Base-by-base conservation (phyloP, 2,113 vertebrate species). In the Rhinolophus sinicus region DNA sequence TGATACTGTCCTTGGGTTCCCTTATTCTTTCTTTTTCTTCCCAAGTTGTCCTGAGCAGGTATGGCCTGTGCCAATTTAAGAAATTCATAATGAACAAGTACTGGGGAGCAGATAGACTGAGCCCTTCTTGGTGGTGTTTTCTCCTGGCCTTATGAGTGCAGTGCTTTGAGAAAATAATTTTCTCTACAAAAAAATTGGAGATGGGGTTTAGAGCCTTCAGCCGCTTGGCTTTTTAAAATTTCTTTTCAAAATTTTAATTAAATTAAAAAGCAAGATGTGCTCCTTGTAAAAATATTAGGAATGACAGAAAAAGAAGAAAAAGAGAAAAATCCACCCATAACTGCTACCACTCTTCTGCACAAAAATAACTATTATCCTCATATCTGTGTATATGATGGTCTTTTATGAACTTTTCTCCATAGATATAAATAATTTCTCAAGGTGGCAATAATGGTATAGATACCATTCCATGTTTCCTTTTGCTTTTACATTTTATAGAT, bases 101-200 rank as follows among this genome's bases (percentile, higher is more conserved):
- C 40, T 76, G 19, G 6, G n/a, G 54, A 50, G 50, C 16, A 81
- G 38, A 33, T 69, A 69, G 4, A 50, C 22, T 52, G 69, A 69
- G 18, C 9, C 11, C 19, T n/a, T 62, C 1, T 50, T 40, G 47
- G 52, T 47, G 56, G 11, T 77, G 52, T 67, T 76, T 92, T 84
- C 65, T 75, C 19, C 15, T 58, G 47, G 30, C 4, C 2, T 75
- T 84, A 15, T 81, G 33, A 88, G 76, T 91, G 75, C 40, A 65
- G 30, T 38, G 28, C 56, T 91, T 90, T n/a, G 26, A 58, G 44
- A 92, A 93, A 85, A 75, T 69, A 75, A 44, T 96, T 96, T 93
- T 38, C n/a, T 13, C 44, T 70, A 73, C 65, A 54, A 40, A 91
- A 95, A 89, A 64, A 47, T 70, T 95, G 35, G 54, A 44, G 28